Evolutionary conservation across 2,888 invertebrate species (phyloP).

Genomic region (Eudasyphora cyanicolor): DNA sequence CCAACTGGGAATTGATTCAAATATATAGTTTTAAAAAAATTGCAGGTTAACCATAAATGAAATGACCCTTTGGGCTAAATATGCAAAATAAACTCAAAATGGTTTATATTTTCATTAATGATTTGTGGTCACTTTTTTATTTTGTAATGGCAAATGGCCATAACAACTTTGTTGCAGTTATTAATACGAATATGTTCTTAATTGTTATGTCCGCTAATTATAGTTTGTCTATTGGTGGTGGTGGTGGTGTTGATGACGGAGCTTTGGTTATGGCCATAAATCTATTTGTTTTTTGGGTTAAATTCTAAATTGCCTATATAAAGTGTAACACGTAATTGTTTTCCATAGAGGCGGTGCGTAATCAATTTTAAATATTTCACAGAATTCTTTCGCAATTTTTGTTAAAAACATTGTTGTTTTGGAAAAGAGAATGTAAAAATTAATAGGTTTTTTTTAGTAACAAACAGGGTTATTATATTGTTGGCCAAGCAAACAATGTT

Average conservation of each 20-base stretch:
- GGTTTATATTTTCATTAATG: constrained; percentile 15
- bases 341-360: too few species aligned
- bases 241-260: neutral
- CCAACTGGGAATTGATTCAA: neutral
- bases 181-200: neutral
- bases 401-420: too few species aligned
- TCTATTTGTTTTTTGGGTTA: neutral
- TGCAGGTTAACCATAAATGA: neutral
- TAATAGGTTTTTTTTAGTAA: too few species aligned
- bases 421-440: too few species aligned
- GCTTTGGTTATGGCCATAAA: neutral
- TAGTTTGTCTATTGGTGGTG: neutral
- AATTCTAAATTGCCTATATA: neutral
- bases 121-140: constrained; percentile 1
- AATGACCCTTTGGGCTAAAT: constrained; percentile 35
- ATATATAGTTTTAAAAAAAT: neutral
- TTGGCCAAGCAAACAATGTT: too few species aligned
- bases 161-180: neutral
- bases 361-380: too few species aligned
- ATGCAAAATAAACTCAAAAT: neutral
- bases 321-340: neutral
- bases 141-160: neutral
- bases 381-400: too few species aligned
- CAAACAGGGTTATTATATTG: too few species aligned
- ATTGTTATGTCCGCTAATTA: neutral